These are phyloP conservation scores for Oncorhynchus nerka DNA, from an alignment of 2,113 vertebrate species.

Conservation along the genomic window DNA sequence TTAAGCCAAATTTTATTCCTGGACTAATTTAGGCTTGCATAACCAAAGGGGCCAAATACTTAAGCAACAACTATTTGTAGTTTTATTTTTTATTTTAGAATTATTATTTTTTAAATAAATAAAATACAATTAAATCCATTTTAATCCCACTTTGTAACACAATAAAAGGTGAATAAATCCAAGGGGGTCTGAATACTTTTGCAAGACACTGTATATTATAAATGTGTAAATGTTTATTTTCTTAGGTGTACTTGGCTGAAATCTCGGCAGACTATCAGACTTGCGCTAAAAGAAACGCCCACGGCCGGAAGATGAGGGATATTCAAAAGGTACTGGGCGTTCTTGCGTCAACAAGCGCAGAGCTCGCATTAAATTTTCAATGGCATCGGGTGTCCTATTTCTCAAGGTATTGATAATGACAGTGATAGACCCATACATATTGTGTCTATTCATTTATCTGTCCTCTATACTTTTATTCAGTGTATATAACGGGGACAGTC, in stretches of 20 bases:
- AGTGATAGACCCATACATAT: neutral
- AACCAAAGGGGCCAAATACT: too few relatives aligned
- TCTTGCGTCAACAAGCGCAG: neutral
- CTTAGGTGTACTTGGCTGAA: conserved; percentile 95
- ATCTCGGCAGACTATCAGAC: conserved; percentile 93
- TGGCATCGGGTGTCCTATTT: neutral
- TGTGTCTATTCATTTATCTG: neutral
- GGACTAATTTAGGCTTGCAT: too few relatives aligned
- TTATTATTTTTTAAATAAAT: neutral
- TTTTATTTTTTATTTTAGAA: neutral
- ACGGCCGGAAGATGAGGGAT: conserved; percentile 90
- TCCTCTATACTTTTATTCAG: neutral
- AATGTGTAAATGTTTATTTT: conserved; percentile 11
- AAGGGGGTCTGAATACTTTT: neutral
- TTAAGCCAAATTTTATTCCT: too few relatives aligned
- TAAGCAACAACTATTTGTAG: too few relatives aligned
- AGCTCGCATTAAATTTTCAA: neutral
- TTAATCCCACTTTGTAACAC: too few relatives aligned
- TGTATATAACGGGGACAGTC: neutral
- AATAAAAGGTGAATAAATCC: too few relatives aligned
- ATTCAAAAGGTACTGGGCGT: conserved; percentile 82
- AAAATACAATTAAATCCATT: too few relatives aligned
- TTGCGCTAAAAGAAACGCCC: conserved; percentile 94
- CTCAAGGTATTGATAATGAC: neutral
- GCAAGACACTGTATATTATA: neutral